A percentile compares a stretch with the other conserved stretches of the same genome.
Conservation (phyloP, 2,888 invertebrate genomes). For the Ochropacha duplaris region DNA sequence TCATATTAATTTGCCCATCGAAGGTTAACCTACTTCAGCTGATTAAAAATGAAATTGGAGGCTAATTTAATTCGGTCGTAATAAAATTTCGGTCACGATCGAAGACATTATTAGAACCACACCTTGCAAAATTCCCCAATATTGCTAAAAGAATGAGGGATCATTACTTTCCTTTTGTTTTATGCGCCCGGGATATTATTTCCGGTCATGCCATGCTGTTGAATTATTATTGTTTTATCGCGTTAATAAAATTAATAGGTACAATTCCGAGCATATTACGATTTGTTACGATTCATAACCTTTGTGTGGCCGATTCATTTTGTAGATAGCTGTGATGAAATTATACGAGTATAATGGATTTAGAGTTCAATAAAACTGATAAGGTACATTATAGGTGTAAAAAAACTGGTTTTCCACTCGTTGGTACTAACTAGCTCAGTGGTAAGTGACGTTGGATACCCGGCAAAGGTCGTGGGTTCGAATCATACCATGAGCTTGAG, state of each 20-base stretch:
- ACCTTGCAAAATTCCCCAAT: constrained; percentile 71
- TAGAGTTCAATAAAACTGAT: too few species aligned
- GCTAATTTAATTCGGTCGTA: constrained; percentile 58
- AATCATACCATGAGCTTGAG: too few species aligned
- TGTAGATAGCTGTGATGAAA: constrained; percentile 25
- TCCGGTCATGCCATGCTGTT: constrained; percentile 71
- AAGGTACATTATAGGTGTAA: too few species aligned
- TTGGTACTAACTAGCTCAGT: too few species aligned
- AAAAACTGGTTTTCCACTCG: too few species aligned
- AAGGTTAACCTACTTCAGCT: constrained; percentile 40
- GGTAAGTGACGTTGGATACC: too few species aligned
- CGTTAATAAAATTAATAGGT: constrained; percentile 61
- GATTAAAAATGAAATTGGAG: constrained; percentile 64
- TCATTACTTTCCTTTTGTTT: constrained; percentile 73
- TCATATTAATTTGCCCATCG: constrained; percentile 6
- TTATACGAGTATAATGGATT: constrained; percentile 10
- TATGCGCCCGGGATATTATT: constrained; percentile 67
- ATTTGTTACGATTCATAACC: constrained; percentile 27
- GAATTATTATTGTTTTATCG: constrained; percentile 74
- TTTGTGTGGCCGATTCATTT: constrained; percentile 23
- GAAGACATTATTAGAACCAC: constrained; percentile 55
- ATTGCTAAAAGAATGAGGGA: constrained; percentile 64
- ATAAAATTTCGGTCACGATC: constrained; percentile 58
- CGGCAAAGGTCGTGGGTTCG: too few species aligned
- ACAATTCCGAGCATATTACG: constrained; percentile 22